These are phyloP conservation scores for Fregetta grallaria DNA, from an alignment of 2,113 vertebrate genomes.

Conservation along the genomic window DNA sequence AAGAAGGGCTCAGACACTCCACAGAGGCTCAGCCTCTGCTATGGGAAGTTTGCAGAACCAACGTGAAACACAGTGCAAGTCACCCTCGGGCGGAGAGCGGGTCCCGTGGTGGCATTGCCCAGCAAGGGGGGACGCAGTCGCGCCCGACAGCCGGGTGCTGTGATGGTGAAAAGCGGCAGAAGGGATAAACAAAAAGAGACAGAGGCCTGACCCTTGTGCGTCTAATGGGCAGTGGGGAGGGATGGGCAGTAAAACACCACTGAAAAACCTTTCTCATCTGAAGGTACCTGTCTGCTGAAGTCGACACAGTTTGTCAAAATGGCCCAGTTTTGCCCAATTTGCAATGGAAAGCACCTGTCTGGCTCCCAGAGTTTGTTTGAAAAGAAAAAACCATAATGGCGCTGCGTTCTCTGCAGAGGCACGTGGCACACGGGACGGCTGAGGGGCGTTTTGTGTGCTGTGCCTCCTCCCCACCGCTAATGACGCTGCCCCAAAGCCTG, in stretches of 20 bases:
- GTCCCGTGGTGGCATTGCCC: neutral
- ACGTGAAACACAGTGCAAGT: accelerated
- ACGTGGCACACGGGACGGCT: neutral
- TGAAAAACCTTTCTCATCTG: neutral
- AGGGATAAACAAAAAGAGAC: neutral
- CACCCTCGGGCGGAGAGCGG: neutral
- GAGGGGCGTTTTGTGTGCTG: neutral
- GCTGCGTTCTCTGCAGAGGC: neutral
- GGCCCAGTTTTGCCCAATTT: neutral
- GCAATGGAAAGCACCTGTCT: neutral
- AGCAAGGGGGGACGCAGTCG: accelerated
- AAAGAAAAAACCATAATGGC: neutral
- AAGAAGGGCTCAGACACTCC: neutral
- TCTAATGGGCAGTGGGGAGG: neutral
- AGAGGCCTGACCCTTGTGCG: neutral
- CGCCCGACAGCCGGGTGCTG: accelerated
- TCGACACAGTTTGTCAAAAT: neutral
- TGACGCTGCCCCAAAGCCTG: neutral
- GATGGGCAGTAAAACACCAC: neutral
- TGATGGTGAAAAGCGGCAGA: neutral
- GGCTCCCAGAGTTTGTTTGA: neutral
- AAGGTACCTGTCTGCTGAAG: neutral
- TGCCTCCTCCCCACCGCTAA: neutral
- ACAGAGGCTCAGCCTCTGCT: too few relatives aligned
- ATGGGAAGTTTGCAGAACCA: neutral